Conservation (phyloP, 2,888 invertebrate genomes). For the Polietes domitor region DNA sequence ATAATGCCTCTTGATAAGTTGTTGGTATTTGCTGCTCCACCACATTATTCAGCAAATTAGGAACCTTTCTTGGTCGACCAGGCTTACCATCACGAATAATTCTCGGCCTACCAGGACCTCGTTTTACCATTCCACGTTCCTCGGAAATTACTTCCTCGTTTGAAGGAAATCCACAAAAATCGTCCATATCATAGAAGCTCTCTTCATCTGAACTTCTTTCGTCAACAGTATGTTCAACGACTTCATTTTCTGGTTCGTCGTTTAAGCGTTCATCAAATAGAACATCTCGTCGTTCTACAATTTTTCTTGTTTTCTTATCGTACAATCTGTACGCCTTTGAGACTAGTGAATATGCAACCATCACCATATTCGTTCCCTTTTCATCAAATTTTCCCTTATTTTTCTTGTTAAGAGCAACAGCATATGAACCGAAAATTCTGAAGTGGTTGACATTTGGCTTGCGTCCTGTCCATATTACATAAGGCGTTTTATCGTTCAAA, state of each 20-base stretch:
- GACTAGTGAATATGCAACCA: not conserved
- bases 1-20: no score
- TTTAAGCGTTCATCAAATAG: conserved; percentile 34
- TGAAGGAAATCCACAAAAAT: not conserved
- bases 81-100: no score
- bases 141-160: not conserved
- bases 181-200: not conserved
- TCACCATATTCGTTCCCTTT: not conserved
- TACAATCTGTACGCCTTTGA: conserved; percentile 13
- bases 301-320: conserved; percentile 25
- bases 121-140: conserved; percentile 56
- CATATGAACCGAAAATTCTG: not conserved
- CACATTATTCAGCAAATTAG: no score
- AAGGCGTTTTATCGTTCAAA: not conserved
- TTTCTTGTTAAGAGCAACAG: no score
- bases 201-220: not conserved
- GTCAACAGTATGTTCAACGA: not conserved
- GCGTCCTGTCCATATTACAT: not conserved
- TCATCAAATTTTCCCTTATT: no score
- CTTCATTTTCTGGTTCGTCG: no score
- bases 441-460: not conserved
- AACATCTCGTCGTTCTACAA: conserved; percentile 42
- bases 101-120: conserved; percentile 12
- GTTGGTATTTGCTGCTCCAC: no score
- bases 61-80: no score